Evolutionary conservation across 2,797 vertebrate genomes (phyloP), one percentile per base, ranked within the genome.

Genomic region (Acanthiza pusilla): DNA sequence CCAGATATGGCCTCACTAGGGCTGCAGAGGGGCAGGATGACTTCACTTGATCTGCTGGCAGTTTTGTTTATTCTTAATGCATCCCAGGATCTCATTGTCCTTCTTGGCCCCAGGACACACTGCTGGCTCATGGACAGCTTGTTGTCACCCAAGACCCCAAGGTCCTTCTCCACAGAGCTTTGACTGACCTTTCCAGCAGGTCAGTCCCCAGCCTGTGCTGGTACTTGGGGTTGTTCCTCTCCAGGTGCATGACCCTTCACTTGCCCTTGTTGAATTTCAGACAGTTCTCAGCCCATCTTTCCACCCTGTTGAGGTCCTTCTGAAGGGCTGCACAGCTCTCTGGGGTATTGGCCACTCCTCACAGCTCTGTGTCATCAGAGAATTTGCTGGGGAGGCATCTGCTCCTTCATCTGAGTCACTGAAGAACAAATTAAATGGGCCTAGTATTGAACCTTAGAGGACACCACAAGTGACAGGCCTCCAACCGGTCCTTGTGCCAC

Each of bases 301-400:
- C 38, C 45, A 34, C 0, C 17, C 17, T 71, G 5, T 16, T 0
- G 0, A 62, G 13, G 15, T 47, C 11, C 11, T 40, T 60, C 47
- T 60, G 32, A 68, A n/a, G 13, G 55, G 27, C 61, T 74, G 47
- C 36, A 7, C 19, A 32, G 32, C 42, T 3, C 72, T 26, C 20
- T 83, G 51, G 25, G 21, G 10, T 40, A 4, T 5, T 0, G 0
- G 7, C 38, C 38, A 19, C 23, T 71, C n/a, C 25, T 83, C 29
- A 2, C n/a, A 71, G 50, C 17, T 34, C 29, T 65, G 38, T 83
- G 29, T 45, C 12, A 16, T 40, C 38, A 30, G 17, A 1, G n/a
- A 58, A 27, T 29, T 26, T 45, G 1, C 29, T 45, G 57, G 51
- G 50, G 23, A 57, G 4, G 3, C 1, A 7, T 63, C 58, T 71